Percentiles rank a stretch among this genome's conserved stretches.
Evolutionary conservation across 1,140 invertebrate genomes (phyloP).

Genomic region (Sinonovacula constricta): DNA sequence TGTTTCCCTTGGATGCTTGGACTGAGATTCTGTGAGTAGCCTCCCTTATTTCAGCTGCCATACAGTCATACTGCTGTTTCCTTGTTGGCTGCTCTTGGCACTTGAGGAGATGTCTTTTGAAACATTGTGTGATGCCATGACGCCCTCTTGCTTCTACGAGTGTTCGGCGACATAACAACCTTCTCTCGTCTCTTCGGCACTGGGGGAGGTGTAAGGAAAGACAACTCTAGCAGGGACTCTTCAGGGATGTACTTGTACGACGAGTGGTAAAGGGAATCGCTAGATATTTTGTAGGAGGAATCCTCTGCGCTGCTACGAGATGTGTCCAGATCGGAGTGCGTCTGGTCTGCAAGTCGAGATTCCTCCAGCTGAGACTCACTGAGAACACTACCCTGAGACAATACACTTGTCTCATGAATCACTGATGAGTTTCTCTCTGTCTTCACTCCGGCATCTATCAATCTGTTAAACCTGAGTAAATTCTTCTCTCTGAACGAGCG

Average conservation of each 20-base stretch:
- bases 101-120: constrained; percentile 38
- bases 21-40: no score
- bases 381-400: constrained; percentile 10
- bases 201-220: constrained; percentile 42
- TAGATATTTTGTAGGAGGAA: constrained; percentile 48
- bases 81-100: constrained; percentile 38
- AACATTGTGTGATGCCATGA: constrained; percentile 54
- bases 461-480: constrained; percentile 50
- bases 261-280: constrained; percentile 38
- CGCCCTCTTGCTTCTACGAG: constrained; percentile 37
- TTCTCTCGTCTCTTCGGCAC: constrained; percentile 35
- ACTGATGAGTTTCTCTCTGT: constrained; percentile 29
- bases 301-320: constrained; percentile 18
- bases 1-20: no score
- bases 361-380: constrained; percentile 37
- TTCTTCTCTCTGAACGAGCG: constrained; percentile 59
- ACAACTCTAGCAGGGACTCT: constrained; percentile 25
- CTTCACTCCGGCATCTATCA: constrained; percentile 34
- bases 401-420: constrained; percentile 16
- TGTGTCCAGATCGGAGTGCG: no score
- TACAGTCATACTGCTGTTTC: constrained; percentile 42
- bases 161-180: constrained; percentile 40
- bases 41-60: no score
- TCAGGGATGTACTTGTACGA: constrained; percentile 25
- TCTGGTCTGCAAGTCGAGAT: constrained; percentile 16